Conservation (phyloP, 2,888 invertebrate genomes). For the Formica aserva region DNA sequence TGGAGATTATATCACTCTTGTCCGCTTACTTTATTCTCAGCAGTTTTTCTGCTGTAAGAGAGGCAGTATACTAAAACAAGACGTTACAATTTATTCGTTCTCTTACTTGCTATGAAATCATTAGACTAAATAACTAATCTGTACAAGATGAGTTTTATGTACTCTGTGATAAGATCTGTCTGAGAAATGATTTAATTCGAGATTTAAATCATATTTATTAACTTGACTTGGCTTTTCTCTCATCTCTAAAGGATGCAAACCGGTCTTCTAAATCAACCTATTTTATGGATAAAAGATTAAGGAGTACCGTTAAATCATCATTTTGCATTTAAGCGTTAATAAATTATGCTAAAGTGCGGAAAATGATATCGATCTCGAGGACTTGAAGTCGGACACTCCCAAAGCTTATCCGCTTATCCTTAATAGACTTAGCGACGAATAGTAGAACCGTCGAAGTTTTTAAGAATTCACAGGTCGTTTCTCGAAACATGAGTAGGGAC, state of each 20-base stretch:
- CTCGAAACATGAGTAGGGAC: constrained; percentile 22
- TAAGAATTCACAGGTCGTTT: not conserved
- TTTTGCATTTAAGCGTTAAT: not conserved
- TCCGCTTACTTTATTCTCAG: not conserved
- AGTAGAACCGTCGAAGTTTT: not conserved
- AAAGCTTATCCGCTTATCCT: not conserved
- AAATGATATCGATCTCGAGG: not conserved
- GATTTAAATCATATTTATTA: not conserved
- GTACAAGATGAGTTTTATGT: not conserved
- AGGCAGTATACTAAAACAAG: not conserved
- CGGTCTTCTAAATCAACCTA: not conserved
- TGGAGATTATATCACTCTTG: not conserved
- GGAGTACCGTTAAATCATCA: no score
- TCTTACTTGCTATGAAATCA: no score
- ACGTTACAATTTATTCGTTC: not conserved
- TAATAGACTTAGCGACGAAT: not conserved
- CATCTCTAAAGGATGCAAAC: not conserved
- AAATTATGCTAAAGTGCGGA: not conserved
- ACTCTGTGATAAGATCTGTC: not conserved
- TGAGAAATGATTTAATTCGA: not conserved
- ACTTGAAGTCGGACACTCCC: not conserved
- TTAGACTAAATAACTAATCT: not conserved
- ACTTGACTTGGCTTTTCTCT: not conserved
- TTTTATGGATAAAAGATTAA: not conserved
- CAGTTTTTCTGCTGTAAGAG: no score